These are phyloP conservation scores for Barnardius zonarius DNA, from an alignment of 2,113 vertebrate genomes.

Conservation along the genomic window DNA sequence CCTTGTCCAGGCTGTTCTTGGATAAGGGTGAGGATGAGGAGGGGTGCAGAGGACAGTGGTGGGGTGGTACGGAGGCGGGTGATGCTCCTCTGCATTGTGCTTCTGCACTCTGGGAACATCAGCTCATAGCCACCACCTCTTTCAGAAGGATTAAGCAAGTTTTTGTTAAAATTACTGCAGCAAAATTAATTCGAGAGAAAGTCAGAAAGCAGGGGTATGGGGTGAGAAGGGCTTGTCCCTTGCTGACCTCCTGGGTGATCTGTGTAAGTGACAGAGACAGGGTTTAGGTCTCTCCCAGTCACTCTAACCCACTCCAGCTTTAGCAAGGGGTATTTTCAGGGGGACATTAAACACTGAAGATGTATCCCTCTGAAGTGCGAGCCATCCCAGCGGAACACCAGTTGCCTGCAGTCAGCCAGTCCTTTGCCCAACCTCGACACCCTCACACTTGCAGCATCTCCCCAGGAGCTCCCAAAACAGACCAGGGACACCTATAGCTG, in stretches of 20 bases:
- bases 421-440: neutral
- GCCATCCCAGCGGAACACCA: neutral
- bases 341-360: neutral
- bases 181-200: neutral
- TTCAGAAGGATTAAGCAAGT: neutral
- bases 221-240: neutral
- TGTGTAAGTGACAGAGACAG: neutral
- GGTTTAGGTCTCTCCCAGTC: neutral
- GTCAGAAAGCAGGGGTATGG: neutral
- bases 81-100: neutral
- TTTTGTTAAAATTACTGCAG: neutral
- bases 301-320: neutral
- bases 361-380: neutral
- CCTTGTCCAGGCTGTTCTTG: neutral
- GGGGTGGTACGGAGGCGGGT: accelerated
- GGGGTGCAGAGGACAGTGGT: accelerated
- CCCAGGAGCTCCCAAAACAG: accelerated
- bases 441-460: neutral
- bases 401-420: neutral
- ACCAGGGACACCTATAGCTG: neutral
- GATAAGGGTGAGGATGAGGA: neutral
- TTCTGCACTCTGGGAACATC: neutral
- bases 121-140: neutral
- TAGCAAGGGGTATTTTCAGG: neutral
- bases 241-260: neutral